Base-by-base conservation (phyloP, 2,888 invertebrate genomes). In the Xylophagus ater region DNA sequence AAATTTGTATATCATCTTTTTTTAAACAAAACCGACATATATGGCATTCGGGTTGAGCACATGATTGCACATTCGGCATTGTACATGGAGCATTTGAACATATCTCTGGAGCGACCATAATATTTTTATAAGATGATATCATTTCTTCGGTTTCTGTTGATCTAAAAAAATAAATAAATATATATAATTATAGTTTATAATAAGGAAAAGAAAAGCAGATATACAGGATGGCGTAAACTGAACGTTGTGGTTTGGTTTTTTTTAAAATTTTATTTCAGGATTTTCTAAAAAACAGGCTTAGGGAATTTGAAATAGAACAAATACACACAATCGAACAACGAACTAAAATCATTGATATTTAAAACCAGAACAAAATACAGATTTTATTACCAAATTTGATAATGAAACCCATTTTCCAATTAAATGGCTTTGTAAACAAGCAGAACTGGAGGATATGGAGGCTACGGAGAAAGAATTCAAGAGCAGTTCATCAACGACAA, bases 21-120 rank as follows among this genome's bases (percentile, higher is more conserved):
- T 71, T 73, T 26, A 89, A 65, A 55, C 96, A 96, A 0, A 76
- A 75, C 47, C 71, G 71, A 58, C 96, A 96, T 1, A 93, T 61
- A 34, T 73, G 72, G 56, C 94, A 96, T 43, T 76, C 70, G 1
- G 74, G 57, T 1, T 67, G 60, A 30, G 72, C 68, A 54, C 92
- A 92, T 31, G 72, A 72, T 3, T 70, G 70, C n/a, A n/a, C n/a
- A n/a, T n/a, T n/a, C n/a, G n/a, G n/a, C n/a, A n/a, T 29, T 44
- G 73, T 68, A 51, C 73, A 74, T 41, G 63, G 52, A 31, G 66
- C 54, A 42, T 64, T 60, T 14, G 63, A 58, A 58, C 93, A 93
- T 42, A 74, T 62, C 24, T 76, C 71, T 1, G 83, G 73, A 56
- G 76, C 76, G 0, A 86, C 84, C 0, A 77, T 77, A 26, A 93